phyloP scores from a whole-genome alignment of 2,888 invertebrate species.

The Keiferia lycopersicella region DNA sequence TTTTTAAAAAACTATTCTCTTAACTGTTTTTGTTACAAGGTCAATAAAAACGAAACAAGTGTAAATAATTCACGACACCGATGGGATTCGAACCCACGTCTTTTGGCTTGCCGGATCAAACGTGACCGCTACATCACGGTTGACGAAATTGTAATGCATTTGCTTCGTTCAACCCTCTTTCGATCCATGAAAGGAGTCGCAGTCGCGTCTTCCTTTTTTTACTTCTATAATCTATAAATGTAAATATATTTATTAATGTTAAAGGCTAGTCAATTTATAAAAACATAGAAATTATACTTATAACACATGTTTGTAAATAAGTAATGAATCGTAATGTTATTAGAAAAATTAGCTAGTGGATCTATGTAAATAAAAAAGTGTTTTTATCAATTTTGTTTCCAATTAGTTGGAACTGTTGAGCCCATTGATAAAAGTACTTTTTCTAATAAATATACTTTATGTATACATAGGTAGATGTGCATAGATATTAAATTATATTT shows the following conservation, averaged over 20 bases:
- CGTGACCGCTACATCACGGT: no score
- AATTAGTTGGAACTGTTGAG: constrained; percentile 58
- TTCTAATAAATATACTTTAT: constrained; percentile 38
- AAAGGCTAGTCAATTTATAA: not conserved
- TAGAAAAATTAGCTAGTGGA: not conserved
- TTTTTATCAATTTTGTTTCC: constrained; percentile 61
- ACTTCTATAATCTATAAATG: no score
- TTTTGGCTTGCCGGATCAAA: no score
- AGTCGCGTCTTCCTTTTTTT: no score
- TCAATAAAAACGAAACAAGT: no score
- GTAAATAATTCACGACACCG: no score
- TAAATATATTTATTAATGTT: not conserved
- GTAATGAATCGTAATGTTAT: not conserved
- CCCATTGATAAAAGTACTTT: constrained; percentile 73
- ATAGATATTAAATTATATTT: constrained; percentile 7
- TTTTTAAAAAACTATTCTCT: no score
- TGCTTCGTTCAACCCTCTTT: no score
- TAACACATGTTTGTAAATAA: not conserved
- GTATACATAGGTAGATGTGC: constrained; percentile 17
- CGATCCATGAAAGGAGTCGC: no score
- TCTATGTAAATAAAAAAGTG: constrained; percentile 53
- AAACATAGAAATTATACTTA: constrained; percentile 34
- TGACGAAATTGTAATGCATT: no score
- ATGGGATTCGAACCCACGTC: no score
- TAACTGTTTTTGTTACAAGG: no score